Percentiles rank a stretch among this genome's conserved stretches.
phyloP scores from a whole-genome alignment of 2,797 vertebrate genomes.

The Darevskia mixta region DNA sequence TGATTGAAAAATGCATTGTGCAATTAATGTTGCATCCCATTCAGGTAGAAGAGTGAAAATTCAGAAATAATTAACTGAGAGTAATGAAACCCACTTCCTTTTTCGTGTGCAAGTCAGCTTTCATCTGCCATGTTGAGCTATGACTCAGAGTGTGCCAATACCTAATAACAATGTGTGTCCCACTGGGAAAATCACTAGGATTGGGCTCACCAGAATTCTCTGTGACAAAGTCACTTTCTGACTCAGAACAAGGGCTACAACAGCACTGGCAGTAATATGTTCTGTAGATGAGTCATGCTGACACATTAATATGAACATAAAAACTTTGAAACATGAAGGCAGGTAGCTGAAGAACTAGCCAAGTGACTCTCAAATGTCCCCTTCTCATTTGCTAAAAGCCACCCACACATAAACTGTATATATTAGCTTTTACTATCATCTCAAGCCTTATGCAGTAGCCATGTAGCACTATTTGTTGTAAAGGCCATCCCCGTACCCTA shows the following conservation, averaged over 20 bases:
- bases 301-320: constrained; percentile 67
- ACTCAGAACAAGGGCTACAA: constrained; percentile 75
- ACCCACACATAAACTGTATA: background rate
- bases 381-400: background rate
- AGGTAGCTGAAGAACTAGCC: constrained; percentile 45
- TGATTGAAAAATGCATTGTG: background rate
- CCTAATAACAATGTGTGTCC: constrained; percentile 56
- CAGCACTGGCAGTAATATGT: constrained; percentile 72
- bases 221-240: constrained; percentile 78
- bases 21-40: background rate
- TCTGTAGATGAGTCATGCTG: constrained; percentile 73
- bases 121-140: constrained; percentile 53
- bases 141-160: constrained; percentile 68
- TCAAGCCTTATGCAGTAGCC: background rate
- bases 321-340: constrained; percentile 43
- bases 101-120: constrained; percentile 21
- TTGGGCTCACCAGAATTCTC: constrained; percentile 74
- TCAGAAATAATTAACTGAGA: constrained; percentile 29
- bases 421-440: background rate
- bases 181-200: constrained; percentile 71
- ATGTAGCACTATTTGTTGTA: background rate
- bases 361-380: background rate
- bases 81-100: constrained; percentile 16
- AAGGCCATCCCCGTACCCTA: no score
- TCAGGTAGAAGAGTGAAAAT: background rate